These are phyloP conservation scores for Theodoxus fluviatilis DNA, from an alignment of 2,888 invertebrate genomes.

Conservation along the genomic window DNA sequence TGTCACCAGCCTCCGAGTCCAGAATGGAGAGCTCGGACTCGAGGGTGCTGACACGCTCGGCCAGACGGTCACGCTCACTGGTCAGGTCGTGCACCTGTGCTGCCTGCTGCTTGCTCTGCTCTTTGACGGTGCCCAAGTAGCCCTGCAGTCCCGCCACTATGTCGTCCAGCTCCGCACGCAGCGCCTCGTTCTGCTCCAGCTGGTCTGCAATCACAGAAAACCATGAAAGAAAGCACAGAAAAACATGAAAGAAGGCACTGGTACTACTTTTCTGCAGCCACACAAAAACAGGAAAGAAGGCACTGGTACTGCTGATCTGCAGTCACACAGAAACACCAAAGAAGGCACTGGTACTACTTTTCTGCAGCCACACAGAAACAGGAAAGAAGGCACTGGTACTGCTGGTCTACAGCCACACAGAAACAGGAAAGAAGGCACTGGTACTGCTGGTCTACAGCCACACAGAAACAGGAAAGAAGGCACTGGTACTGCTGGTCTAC, in stretches of 20 bases:
- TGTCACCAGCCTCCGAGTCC: conserved; percentile 47
- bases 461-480: no score
- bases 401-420: no score
- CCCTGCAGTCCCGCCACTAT: conserved; percentile 57
- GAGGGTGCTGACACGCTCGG: conserved; percentile 45
- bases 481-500: no score
- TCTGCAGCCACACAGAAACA: no score
- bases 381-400: no score
- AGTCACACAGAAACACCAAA: conserved; percentile 4
- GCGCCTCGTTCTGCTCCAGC: conserved; percentile 49
- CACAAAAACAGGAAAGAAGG: no score
- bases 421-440: no score
- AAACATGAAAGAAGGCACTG: no score
- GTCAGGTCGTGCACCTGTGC: conserved; percentile 50
- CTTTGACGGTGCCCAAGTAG: conserved; percentile 57
- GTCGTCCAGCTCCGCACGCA: conserved; percentile 57
- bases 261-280: conserved; percentile 44
- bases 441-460: no score
- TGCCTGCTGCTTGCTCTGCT: conserved; percentile 51
- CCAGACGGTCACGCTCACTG: conserved; percentile 49
- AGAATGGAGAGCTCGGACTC: conserved; percentile 51
- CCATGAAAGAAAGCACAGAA: no score
- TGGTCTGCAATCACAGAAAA: conserved; percentile 39
- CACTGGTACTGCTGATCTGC: conserved; percentile 46
- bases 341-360: no score